Conservation (phyloP, 1,140 invertebrate species). For the Grapholita molesta region DNA sequence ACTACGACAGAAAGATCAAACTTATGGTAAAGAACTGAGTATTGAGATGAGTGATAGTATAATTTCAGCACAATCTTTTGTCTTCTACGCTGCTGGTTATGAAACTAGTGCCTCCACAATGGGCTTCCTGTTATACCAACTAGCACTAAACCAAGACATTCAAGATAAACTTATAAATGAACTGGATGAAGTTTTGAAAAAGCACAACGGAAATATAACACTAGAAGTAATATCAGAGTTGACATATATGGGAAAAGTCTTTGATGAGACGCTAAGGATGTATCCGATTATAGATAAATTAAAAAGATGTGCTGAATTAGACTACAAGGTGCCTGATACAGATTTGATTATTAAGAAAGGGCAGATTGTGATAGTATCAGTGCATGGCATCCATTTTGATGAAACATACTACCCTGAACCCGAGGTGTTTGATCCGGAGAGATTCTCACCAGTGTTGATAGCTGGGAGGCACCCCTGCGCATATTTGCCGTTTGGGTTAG, state of each 20-base stretch:
- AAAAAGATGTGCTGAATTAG: not conserved
- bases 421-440: constrained; percentile 18
- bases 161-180: constrained; percentile 62
- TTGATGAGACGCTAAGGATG: constrained; percentile 78
- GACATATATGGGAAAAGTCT: constrained; percentile 56
- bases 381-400: constrained; percentile 3
- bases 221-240: constrained; percentile 66
- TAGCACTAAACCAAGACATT: constrained; percentile 54
- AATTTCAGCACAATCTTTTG: constrained; percentile 55
- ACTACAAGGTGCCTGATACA: not conserved
- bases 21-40: no score
- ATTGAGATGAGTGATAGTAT: constrained; percentile 42
- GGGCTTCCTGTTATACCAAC: constrained; percentile 48
- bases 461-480: not conserved
- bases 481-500: not conserved
- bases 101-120: constrained; percentile 46
- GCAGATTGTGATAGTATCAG: not conserved
- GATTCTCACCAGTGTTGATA: not conserved
- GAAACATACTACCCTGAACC: not conserved
- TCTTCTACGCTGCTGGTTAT: constrained; percentile 58
- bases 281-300: constrained; percentile 77
- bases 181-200: constrained; percentile 55
- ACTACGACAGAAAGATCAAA: constrained; percentile 54
- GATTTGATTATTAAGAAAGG: not conserved
- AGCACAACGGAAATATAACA: constrained; percentile 54